Percentiles rank a stretch among this genome's conserved stretches.
Conservation (phyloP, 2,888 invertebrate genomes). For the Spisula subtruncata region DNA sequence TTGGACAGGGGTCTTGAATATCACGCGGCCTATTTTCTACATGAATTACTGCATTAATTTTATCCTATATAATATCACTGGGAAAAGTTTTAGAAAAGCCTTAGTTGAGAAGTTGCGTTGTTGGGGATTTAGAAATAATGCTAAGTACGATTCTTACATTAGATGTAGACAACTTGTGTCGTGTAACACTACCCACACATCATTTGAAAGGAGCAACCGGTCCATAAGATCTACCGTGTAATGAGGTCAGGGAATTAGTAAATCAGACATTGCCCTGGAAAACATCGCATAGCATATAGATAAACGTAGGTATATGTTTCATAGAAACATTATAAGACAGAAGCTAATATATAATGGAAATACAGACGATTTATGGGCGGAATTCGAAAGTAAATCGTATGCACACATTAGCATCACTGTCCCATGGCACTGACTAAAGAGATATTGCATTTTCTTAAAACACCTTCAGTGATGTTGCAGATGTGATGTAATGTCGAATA, state of each 20-base stretch:
- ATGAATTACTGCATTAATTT: constrained; percentile 85
- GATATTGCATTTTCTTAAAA: too few species aligned
- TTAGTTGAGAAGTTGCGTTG: neutral
- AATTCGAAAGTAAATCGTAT: too few species aligned
- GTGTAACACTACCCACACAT: neutral
- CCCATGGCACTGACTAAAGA: too few species aligned
- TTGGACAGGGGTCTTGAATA: constrained; percentile 72
- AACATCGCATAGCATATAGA: too few species aligned
- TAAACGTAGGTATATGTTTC: too few species aligned
- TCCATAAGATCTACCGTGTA: neutral
- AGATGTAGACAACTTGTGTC: constrained; percentile 7
- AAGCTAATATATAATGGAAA: too few species aligned
- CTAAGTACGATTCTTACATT: neutral
- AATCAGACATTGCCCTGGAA: neutral
- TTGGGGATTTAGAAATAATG: neutral
- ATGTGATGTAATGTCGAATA: too few species aligned
- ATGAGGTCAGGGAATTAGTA: neutral
- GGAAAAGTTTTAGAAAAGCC: constrained; percentile 81
- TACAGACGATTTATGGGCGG: too few species aligned
- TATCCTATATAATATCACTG: constrained; percentile 84
- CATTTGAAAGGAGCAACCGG: neutral
- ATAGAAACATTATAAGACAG: too few species aligned
- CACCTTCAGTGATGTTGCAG: too few species aligned
- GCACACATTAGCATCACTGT: too few species aligned
- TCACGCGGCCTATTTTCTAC: constrained; percentile 82